Conservation (phyloP, 2,113 vertebrate species). For the Plectropomus leopardus region DNA sequence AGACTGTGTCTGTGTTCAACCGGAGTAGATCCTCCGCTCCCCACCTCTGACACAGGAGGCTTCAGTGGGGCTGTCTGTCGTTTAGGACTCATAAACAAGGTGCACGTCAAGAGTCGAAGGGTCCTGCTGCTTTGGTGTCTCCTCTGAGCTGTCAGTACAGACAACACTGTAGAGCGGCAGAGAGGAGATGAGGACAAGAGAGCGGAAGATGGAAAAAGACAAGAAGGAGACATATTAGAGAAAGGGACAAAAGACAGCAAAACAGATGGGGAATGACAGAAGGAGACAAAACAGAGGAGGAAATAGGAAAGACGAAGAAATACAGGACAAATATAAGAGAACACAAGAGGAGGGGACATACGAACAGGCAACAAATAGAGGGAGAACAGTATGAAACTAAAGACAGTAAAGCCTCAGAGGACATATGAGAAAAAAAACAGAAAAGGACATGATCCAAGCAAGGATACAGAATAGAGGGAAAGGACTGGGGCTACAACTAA, state of each 20-base stretch:
- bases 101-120: conserved; percentile 17
- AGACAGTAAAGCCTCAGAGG: not conserved
- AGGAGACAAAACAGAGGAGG: conserved; percentile 3
- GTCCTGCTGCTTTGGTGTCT: conserved; percentile 75
- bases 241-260: not conserved
- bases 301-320: not conserved
- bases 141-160: conserved; percentile 62
- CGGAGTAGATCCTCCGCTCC: conserved; percentile 42
- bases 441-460: not conserved
- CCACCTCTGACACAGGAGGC: conserved; percentile 58
- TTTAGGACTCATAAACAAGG: conserved; percentile 34
- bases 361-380: not conserved
- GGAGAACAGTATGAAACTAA: not conserved
- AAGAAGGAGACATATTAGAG: conserved; percentile 18
- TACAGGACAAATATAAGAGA: conserved; percentile 9
- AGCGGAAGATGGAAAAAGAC: conserved; percentile 31
- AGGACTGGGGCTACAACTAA: not conserved
- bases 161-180: conserved; percentile 1
- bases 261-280: conserved; percentile 2
- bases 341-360: not conserved
- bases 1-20: conserved; percentile 47
- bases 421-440: not conserved
- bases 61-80: conserved; percentile 47
- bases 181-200: conserved; percentile 29
- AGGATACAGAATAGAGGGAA: not conserved